Base-by-base conservation (phyloP, 2,113 vertebrate genomes). In the Tor tambroides region DNA sequence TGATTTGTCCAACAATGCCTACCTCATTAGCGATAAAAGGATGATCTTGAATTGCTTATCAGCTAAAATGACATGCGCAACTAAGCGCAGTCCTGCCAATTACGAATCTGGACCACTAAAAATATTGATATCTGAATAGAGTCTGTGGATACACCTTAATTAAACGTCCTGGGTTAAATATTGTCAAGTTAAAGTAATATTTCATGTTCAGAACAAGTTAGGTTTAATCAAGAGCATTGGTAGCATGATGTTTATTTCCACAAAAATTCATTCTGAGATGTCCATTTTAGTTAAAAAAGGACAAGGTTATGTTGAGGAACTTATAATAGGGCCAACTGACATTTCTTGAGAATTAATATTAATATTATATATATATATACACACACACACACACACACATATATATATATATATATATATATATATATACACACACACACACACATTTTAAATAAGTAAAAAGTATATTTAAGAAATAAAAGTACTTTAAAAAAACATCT, bases 1-100 rank as follows among this genome's bases (percentile, higher is more conserved):
- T 51, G 86, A 77, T 86, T 86, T 6, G 23, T 59, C 82, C 43
- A 41, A 77, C 26, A 67, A 51, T 32, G 32, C 43, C 41, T 38
- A 63, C 11, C 19, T 86, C 8, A 46, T 4, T 69, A 74, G 35
- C 30, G 41, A 69, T 67, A 75, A 76, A 71, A 23, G 6, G 26
- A 51, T 7, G 67, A 26, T 30, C 23, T 71, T 56, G 30, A 9
- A 35, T 8, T 11, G 19, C 76, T 80, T 4, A 51, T 71, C 21
- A n/a, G 38, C 30, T 86, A 54, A 80, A 5, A 80, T 49, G 76
- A 32, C 30, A 30, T 61, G 32, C n/a, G 54, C 54, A 59, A 61
- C 30, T 19, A 80, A 80, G 10, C 1, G 43, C 43, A 46, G 35
- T 9, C 12, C 23, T 63, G 32, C 21, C 78, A 80, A 80, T 56